Conservation (phyloP, 1,140 invertebrate genomes). For the Camponotus floridanus region DNA sequence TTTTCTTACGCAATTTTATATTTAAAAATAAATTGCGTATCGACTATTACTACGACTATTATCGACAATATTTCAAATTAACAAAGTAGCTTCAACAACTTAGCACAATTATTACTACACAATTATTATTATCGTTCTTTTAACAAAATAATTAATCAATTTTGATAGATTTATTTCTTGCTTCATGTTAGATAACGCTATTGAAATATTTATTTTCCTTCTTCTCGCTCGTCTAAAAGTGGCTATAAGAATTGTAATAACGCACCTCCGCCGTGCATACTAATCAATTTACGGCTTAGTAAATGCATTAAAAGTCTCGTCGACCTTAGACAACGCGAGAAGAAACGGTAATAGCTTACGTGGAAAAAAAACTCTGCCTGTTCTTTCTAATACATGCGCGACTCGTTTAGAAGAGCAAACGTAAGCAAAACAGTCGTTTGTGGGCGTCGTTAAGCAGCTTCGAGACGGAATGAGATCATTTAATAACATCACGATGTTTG, state of each 20-base stretch:
- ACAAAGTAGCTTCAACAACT: not conserved
- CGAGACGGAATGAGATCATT: constrained; percentile 32
- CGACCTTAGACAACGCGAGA: constrained; percentile 45
- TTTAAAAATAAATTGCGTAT: not conserved
- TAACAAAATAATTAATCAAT: not conserved
- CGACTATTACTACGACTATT: not conserved
- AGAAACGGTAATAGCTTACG: constrained; percentile 33
- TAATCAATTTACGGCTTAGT: constrained; percentile 50
- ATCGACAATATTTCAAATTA: not conserved
- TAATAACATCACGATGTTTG: not conserved
- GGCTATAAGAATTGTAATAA: constrained; percentile 18
- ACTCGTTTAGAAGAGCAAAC: not conserved
- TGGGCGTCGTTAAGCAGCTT: constrained; percentile 29
- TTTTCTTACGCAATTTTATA: not conserved
- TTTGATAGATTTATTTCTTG: not conserved
- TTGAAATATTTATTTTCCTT: constrained; percentile 12
- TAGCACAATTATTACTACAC: not conserved
- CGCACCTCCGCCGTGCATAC: constrained; percentile 34
- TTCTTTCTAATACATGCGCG: constrained; percentile 30
- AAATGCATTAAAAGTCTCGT: constrained; percentile 36
- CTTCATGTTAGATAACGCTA: not conserved
- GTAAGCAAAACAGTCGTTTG: constrained; percentile 24
- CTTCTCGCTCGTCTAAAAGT: constrained; percentile 22
- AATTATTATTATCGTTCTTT: not conserved
- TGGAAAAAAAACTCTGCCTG: constrained; percentile 16